Evolutionary conservation across 2,113 vertebrate genomes (phyloP).

Genomic region (Scomber japonicus): DNA sequence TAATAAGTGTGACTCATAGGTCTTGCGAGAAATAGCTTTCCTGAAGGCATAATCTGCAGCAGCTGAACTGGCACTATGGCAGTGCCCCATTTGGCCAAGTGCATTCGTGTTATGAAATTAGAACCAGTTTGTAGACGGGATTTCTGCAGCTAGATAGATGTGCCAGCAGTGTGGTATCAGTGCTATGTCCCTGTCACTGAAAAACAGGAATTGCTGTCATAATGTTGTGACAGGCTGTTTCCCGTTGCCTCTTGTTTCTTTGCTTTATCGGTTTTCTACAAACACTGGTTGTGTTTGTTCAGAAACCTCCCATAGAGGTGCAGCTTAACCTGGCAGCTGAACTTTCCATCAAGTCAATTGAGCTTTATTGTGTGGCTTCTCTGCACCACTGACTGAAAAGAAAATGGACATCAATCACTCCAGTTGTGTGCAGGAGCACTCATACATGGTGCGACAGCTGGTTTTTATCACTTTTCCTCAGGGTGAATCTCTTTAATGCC

Average conservation of each 20-base stretch:
- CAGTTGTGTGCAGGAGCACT: not conserved
- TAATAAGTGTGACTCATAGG: constrained; percentile 48
- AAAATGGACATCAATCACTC: constrained; percentile 49
- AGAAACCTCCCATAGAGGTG: constrained; percentile 30
- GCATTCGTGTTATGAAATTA: constrained; percentile 37
- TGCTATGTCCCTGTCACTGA: not conserved
- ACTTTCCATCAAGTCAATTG: constrained; percentile 53
- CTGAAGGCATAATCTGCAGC: constrained; percentile 24
- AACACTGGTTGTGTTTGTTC: constrained; percentile 39
- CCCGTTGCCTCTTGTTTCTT: constrained; percentile 30
- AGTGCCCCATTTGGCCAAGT: constrained; percentile 19
- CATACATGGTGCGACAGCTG: constrained; percentile 27
- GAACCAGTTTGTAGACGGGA: constrained; percentile 15
- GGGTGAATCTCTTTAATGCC: not conserved
- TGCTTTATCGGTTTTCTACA: constrained; percentile 32
- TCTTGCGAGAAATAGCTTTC: constrained; percentile 23
- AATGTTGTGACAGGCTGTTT: constrained; percentile 69
- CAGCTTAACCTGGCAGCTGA: constrained; percentile 46
- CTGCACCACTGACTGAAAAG: constrained; percentile 30
- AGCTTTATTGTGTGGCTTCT: constrained; percentile 42
- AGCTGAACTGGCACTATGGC: constrained; percentile 23
- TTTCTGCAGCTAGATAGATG: constrained; percentile 8
- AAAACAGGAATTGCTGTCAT: constrained; percentile 54
- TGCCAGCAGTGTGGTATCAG: constrained; percentile 28
- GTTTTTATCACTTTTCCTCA: constrained; percentile 2